These are phyloP conservation scores for Corydoras sp. DNA, from an alignment of 2,113 vertebrate genomes.

Conservation along the genomic window DNA sequence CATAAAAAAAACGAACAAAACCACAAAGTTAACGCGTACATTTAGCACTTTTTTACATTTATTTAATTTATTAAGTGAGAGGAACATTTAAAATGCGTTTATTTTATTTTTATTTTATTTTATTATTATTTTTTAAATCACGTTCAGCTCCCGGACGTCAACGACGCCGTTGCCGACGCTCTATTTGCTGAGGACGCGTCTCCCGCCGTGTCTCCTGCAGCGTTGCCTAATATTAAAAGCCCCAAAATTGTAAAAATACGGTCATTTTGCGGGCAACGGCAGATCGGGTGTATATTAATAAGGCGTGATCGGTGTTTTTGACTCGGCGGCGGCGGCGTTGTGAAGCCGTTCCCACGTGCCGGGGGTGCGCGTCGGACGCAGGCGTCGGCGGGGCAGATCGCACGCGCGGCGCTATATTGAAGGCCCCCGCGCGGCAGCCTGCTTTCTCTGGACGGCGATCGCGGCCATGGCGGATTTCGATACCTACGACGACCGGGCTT, in stretches of 20 bases:
- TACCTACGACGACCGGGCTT: slow-evolving; percentile 87
- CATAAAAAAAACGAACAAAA: too few species aligned
- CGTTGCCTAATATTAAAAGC: too few species aligned
- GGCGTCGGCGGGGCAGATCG: slow-evolving; percentile 73
- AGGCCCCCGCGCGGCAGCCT: slow-evolving; percentile 70
- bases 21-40: too few species aligned
- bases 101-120: not conserved
- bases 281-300: not conserved
- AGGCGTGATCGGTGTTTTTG: not conserved
- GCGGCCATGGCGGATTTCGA: slow-evolving; percentile 95
- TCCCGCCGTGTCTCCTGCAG: too few species aligned
- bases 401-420: slow-evolving; percentile 64
- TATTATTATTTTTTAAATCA: too few species aligned
- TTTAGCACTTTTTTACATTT: not conserved
- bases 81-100: not conserved
- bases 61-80: not conserved
- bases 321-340: not conserved
- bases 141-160: too few species aligned
- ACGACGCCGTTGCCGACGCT: too few species aligned
- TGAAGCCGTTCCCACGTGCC: not conserved
- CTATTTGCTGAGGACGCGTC: too few species aligned
- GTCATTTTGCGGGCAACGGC: not conserved
- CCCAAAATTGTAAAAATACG: too few species aligned
- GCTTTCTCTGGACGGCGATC: slow-evolving; percentile 75
- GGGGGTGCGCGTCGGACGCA: slow-evolving; percentile 42